phyloP scores from a whole-genome alignment of 1,140 invertebrate species.

The Aleiodes sp. region DNA sequence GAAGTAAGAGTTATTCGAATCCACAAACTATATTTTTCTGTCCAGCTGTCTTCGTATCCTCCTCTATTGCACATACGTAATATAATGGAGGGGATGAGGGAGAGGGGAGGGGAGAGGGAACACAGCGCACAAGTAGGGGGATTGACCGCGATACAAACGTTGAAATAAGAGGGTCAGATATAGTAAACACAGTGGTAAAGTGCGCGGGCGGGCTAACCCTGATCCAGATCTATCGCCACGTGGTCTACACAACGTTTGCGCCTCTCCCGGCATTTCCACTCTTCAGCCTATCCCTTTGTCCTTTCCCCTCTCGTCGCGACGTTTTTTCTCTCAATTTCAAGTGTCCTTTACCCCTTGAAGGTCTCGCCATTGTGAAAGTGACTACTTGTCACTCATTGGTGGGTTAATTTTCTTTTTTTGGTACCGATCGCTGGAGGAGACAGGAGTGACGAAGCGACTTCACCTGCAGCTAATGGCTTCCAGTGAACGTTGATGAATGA shows the following conservation, averaged over 20 bases:
- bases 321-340: neutral
- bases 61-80: neutral
- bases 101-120: neutral
- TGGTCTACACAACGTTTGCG: constrained; percentile 46
- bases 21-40: too few relatives aligned
- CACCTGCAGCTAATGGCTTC: too few relatives aligned
- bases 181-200: constrained; percentile 41
- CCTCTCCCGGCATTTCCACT: neutral
- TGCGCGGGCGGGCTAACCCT: constrained; percentile 58
- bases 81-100: neutral
- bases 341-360: neutral
- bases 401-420: neutral
- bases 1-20: too few relatives aligned
- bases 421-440: neutral
- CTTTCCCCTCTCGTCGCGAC: neutral
- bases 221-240: constrained; percentile 65
- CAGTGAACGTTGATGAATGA: too few relatives aligned
- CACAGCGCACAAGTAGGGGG: constrained; percentile 39
- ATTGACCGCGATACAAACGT: constrained; percentile 60
- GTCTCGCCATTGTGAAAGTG: neutral
- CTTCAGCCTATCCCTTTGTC: neutral
- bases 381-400: neutral
- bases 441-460: neutral
- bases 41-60: too few relatives aligned
- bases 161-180: constrained; percentile 66